Evolutionary conservation across 2,888 invertebrate genomes (phyloP).

Genomic region (Synanthedon formicaeformis): DNA sequence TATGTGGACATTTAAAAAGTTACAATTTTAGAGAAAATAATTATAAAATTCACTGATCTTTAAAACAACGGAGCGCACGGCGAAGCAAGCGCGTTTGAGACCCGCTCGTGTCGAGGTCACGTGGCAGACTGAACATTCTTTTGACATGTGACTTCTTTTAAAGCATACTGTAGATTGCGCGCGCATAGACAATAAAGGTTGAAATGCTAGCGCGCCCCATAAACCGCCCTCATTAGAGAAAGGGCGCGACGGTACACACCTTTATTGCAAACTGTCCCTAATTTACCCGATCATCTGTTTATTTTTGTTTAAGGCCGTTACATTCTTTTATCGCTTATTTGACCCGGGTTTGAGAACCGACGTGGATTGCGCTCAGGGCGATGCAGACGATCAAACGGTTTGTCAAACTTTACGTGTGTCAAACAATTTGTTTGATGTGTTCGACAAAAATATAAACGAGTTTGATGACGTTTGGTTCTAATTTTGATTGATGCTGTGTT

Average conservation of each 20-base stretch:
- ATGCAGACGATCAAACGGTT: not conserved
- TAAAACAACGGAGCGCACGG: too few species aligned
- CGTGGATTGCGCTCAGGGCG: slow-evolving; percentile 15
- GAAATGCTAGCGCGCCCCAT: slow-evolving; percentile 56
- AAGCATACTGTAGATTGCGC: slow-evolving; percentile 49
- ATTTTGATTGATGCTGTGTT: too few species aligned
- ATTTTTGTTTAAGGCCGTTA: slow-evolving; percentile 58
- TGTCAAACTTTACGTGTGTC: too few species aligned
- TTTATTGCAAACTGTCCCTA: slow-evolving; percentile 53
- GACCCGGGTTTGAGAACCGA: slow-evolving; percentile 30
- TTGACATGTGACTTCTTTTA: slow-evolving; percentile 45
- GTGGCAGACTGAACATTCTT: slow-evolving; percentile 37
- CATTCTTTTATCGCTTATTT: slow-evolving; percentile 54
- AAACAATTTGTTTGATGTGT: too few species aligned
- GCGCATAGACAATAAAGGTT: slow-evolving; percentile 60
- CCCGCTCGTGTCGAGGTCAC: slow-evolving; percentile 29
- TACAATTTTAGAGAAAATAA: too few species aligned
- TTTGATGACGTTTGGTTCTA: too few species aligned
- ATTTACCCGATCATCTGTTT: slow-evolving; percentile 61
- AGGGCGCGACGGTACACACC: slow-evolving; percentile 54
- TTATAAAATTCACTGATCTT: too few species aligned
- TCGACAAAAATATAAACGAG: too few species aligned
- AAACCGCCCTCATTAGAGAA: slow-evolving; percentile 64
- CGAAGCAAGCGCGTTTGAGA: slow-evolving; percentile 5
- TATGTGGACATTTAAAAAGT: too few species aligned